Percentiles rank a stretch among this genome's conserved stretches.
Evolutionary conservation across 2,888 invertebrate genomes (phyloP).

Genomic region (Rhyacophila evoluta): DNA sequence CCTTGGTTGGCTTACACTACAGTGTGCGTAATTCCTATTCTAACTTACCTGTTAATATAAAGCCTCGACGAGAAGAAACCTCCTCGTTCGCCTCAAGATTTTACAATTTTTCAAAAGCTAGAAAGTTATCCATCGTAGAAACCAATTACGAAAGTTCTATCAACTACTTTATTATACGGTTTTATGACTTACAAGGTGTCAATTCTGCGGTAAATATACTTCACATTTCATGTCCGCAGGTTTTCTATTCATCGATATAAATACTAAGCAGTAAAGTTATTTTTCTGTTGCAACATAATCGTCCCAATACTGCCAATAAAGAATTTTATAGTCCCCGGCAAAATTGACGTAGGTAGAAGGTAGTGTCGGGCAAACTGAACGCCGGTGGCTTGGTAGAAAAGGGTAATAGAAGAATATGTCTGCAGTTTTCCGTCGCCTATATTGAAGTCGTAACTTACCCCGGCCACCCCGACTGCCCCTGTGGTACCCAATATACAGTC

Average conservation of each 20-base stretch:
- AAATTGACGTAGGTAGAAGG: constrained; percentile 49
- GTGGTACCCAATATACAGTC: constrained; percentile 17
- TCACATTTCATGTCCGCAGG: not conserved
- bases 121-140: no score
- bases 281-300: constrained; percentile 33
- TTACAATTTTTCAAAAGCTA: no score
- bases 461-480: constrained; percentile 20
- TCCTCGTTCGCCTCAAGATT: no score
- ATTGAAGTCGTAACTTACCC: constrained; percentile 55
- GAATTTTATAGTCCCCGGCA: constrained; percentile 49
- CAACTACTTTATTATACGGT: no score
- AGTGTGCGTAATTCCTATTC: no score
- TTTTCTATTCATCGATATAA: not conserved
- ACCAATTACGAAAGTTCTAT: no score
- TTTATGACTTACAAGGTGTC: no score
- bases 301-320: constrained; percentile 51
- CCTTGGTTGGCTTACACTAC: no score
- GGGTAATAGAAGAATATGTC: constrained; percentile 54
- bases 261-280: constrained; percentile 4
- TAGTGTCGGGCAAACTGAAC: constrained; percentile 29
- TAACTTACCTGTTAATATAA: no score
- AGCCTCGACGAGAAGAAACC: no score
- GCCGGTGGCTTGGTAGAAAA: constrained; percentile 47
- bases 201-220: no score
- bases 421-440: constrained; percentile 53